phyloP scores from a whole-genome alignment of 1,140 invertebrate species.

The Dendrolimus punctatus region DNA sequence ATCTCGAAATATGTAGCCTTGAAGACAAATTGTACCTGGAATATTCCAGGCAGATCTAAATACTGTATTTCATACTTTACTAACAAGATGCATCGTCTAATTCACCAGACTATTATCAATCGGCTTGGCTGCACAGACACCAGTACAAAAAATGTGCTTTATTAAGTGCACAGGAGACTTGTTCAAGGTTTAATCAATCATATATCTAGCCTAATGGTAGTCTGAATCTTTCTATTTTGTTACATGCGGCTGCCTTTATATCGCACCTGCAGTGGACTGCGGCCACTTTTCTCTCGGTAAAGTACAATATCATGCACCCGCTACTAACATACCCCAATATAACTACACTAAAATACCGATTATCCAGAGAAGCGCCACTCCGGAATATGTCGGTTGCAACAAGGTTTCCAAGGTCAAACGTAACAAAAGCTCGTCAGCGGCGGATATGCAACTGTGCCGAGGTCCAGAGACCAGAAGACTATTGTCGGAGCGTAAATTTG shows the following conservation, averaged over 20 bases:
- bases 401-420: slow-evolving; percentile 61
- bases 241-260: slow-evolving; percentile 73
- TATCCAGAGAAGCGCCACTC: slow-evolving; percentile 40
- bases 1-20: too few relatives aligned
- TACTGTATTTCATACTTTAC: not conserved
- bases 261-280: slow-evolving; percentile 75
- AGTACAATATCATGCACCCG: slow-evolving; percentile 76
- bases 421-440: slow-evolving; percentile 66
- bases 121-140: not conserved
- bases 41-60: too few relatives aligned
- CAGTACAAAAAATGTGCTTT: not conserved
- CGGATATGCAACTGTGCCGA: slow-evolving; percentile 51
- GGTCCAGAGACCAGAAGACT: slow-evolving; percentile 50
- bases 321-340: slow-evolving; percentile 68
- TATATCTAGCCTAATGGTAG: slow-evolving; percentile 21
- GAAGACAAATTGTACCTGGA: too few relatives aligned
- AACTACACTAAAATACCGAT: slow-evolving; percentile 49
- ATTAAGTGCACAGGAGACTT: not conserved
- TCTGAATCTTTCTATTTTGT: slow-evolving; percentile 71
- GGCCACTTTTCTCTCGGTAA: slow-evolving; percentile 75
- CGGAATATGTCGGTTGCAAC: slow-evolving; percentile 36
- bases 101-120: too few relatives aligned
- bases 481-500: slow-evolving; percentile 52
- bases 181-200: not conserved
- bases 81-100: slow-evolving; percentile 1